Conservation (phyloP, 2,888 invertebrate genomes). For the Diaphora mendica region DNA sequence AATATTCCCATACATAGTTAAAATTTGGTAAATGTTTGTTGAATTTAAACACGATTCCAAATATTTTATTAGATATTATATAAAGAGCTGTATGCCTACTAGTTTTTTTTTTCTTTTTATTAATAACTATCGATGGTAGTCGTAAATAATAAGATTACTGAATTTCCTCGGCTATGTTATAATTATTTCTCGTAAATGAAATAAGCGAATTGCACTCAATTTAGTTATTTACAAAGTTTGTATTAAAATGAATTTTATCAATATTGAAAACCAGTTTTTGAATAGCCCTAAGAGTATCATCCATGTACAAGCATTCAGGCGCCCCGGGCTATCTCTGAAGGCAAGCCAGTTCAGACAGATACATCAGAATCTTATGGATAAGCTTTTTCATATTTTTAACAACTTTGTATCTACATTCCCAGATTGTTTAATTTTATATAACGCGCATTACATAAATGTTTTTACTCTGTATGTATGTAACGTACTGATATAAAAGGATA, state of each 20-base stretch:
- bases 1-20: background rate
- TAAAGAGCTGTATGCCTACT: background rate
- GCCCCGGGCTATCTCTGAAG: slow-evolving; percentile 75
- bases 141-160: background rate
- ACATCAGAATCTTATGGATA: slow-evolving; percentile 69
- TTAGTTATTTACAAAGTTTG: background rate
- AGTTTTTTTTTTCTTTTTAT: background rate
- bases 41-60: background rate
- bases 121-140: background rate
- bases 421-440: background rate
- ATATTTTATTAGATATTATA: background rate
- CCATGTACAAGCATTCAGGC: slow-evolving; percentile 68
- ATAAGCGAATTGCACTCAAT: background rate
- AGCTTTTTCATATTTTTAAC: slow-evolving; percentile 26
- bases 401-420: slow-evolving; percentile 7
- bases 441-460: background rate
- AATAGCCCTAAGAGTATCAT: slow-evolving; percentile 68
- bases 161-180: background rate
- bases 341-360: slow-evolving; percentile 63
- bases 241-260: background rate
- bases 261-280: slow-evolving; percentile 56
- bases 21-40: background rate
- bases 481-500: background rate
- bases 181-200: background rate
- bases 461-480: background rate